Conservation (phyloP, 1,140 invertebrate species). For the Babylonia areolata region DNA sequence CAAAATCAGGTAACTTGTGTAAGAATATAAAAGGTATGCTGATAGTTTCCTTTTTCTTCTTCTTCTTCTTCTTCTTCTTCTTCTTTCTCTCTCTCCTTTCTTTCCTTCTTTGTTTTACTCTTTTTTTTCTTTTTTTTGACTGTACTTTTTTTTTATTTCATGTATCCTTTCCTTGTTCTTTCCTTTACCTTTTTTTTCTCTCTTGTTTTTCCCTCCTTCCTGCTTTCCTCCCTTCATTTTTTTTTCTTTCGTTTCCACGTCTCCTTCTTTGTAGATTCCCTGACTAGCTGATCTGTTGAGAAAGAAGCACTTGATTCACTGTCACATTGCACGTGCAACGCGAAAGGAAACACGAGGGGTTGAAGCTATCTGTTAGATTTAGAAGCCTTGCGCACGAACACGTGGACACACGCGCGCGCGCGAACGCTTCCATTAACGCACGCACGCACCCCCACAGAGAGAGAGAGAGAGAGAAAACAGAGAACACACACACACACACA, state of each 20-base stretch:
- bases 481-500: background rate
- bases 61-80: background rate
- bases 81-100: background rate
- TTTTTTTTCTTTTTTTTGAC: background rate
- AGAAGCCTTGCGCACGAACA: background rate
- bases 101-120: background rate
- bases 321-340: too few species aligned
- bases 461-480: too few species aligned
- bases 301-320: too few species aligned
- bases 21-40: too few species aligned
- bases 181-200: background rate
- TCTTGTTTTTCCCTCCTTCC: background rate
- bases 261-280: background rate
- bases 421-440: background rate
- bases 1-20: too few species aligned
- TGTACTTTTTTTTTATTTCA: background rate
- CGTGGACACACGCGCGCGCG: background rate
- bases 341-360: too few species aligned
- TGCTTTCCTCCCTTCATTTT: background rate
- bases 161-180: background rate
- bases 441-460: too few species aligned
- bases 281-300: too few species aligned
- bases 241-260: background rate
- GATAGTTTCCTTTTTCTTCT: too few species aligned
- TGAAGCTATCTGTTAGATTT: too few species aligned